Base-by-base conservation (phyloP, 2,888 invertebrate species). In the Caprella mutica region DNA sequence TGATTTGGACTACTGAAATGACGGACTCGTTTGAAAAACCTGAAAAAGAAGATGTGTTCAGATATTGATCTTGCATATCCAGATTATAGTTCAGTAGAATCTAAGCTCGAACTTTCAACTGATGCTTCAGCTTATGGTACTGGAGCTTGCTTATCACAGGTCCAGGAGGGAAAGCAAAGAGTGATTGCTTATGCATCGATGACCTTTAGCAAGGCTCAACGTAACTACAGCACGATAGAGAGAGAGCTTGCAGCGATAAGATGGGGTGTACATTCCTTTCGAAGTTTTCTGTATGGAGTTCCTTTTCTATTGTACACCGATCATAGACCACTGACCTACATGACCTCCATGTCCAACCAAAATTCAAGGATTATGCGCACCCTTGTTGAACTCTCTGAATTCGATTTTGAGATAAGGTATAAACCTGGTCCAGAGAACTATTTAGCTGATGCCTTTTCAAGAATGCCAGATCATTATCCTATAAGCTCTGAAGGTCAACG, bases 11-110 rank as follows among this genome's bases (percentile, higher is more conserved):
- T 5, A n/a, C 40, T 40, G n/a, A 40, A 5, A 40, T 40, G 40
- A 5, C 21, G 17, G n/a, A n/a, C 8, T 6, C 40, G n/a, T 40
- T 40, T 40, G 17, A 8, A 6, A 8, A 8, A 5, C 5, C 17
- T 40, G 8, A 40, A 40, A 5, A n/a, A n/a, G n/a, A n/a, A n/a
- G n/a, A 43, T 43, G 23, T 24, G 26, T 9, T 4, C 9, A 14
- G 43, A 43, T 23, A 43, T 43, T 43, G 43, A 43, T 24, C 21
- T 43, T 8, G 43, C 43, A 21, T 43, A 24, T 23, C 43, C 43
- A 24, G 23, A 43, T 21, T 43, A 43, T 43, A 23, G 17, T 23
- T n/a, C 5, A n/a, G 17, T 4, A 12, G 17, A 23, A 14, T 23
- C 21, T 23, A 8, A 8, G 5, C 43, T 21, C 17, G 23, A 43